Evolutionary conservation across 2,113 vertebrate species (phyloP).

Genomic region (Chionis minor): DNA sequence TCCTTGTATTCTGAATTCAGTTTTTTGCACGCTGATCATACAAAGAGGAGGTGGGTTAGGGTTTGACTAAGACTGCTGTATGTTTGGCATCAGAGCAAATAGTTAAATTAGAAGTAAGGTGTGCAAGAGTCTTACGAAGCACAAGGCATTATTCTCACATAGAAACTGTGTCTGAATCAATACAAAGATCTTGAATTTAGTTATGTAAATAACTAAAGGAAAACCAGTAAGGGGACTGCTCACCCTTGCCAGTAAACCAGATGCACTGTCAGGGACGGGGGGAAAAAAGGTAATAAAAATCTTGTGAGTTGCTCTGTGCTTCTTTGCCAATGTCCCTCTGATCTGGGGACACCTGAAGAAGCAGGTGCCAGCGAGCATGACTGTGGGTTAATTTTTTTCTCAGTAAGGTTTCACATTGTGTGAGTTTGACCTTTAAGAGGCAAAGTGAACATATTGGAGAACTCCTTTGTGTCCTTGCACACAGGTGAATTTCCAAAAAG

Average conservation of each 20-base stretch:
- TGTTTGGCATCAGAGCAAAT: neutral
- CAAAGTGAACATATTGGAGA: neutral
- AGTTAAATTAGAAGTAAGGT: neutral
- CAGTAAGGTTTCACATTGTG: neutral
- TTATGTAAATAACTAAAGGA: neutral
- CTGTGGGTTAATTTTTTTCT: neutral
- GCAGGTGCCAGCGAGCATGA: neutral
- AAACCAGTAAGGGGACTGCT: neutral
- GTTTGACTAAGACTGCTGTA: neutral
- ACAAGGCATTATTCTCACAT: neutral
- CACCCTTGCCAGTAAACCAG: conserved; percentile 14
- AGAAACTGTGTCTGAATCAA: neutral
- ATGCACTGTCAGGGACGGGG: neutral
- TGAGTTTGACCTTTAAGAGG: neutral
- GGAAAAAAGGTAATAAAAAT: neutral
- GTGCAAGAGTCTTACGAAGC: neutral
- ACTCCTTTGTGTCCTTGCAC: neutral
- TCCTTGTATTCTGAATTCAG: neutral
- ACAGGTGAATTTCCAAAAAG: neutral
- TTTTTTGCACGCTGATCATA: neutral
- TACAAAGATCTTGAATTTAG: conserved; percentile 18
- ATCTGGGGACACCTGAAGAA: neutral
- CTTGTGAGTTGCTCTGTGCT: neutral
- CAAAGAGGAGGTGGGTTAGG: neutral
- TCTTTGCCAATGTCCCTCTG: neutral